Evolutionary conservation across 2,113 vertebrate genomes (phyloP).

Genomic region (Halichoeres trimaculatus): DNA sequence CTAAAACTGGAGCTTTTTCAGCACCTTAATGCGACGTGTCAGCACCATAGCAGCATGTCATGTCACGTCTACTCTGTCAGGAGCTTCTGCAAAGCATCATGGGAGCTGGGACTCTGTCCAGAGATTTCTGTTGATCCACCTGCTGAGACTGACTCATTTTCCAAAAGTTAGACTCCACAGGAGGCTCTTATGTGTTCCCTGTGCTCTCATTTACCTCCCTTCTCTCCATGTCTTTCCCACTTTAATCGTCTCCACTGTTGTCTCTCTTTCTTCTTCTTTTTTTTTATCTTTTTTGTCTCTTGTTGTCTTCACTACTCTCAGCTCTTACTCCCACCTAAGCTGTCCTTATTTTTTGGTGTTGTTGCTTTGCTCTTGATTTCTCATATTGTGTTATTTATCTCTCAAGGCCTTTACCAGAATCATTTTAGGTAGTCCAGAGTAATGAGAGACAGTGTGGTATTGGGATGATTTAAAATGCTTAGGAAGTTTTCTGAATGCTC

Average conservation of each 20-base stretch:
- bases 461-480: neutral
- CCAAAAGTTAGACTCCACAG: constrained; percentile 40
- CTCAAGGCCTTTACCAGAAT: neutral
- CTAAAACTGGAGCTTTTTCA: constrained; percentile 20
- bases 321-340: neutral
- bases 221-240: constrained; percentile 7
- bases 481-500: neutral
- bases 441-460: neutral
- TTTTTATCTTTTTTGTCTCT: neutral
- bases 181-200: constrained; percentile 23
- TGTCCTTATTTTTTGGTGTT: neutral
- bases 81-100: constrained; percentile 39
- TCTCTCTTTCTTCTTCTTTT: neutral
- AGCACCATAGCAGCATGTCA: neutral
- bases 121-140: constrained; percentile 25
- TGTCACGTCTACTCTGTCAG: constrained; percentile 30
- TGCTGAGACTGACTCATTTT: constrained; percentile 54
- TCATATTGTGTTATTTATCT: neutral
- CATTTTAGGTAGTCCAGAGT: neutral
- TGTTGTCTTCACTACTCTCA: neutral
- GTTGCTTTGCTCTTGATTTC: neutral
- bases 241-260: neutral
- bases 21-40: constrained; percentile 1
- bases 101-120: constrained; percentile 41
- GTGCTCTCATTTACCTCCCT: constrained; percentile 11